phyloP scores from a whole-genome alignment of 2,888 invertebrate species.

The Hydroisotoma schaefferi region DNA sequence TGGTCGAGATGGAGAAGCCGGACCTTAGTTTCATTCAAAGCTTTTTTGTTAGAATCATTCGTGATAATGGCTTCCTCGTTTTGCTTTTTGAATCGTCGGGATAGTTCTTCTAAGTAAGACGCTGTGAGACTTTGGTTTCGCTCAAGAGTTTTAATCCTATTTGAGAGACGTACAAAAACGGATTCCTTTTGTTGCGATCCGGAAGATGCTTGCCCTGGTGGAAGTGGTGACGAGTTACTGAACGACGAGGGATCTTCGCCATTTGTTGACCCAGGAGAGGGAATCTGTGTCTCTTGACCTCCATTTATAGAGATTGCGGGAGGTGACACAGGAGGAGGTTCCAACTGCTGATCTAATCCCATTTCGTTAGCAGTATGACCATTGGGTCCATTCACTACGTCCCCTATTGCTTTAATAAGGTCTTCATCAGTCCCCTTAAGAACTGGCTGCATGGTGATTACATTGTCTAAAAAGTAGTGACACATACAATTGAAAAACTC shows the following conservation, averaged over 20 bases:
- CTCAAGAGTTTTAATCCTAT: slow-evolving; percentile 89
- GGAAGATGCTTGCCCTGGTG: slow-evolving; percentile 30
- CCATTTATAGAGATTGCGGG: too few relatives aligned
- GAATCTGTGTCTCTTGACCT: background rate
- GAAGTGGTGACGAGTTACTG: too few relatives aligned
- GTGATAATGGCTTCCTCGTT: slow-evolving; percentile 68
- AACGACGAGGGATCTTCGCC: background rate
- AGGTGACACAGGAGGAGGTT: too few relatives aligned
- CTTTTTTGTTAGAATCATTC: slow-evolving; percentile 34
- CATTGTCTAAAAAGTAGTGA: too few relatives aligned
- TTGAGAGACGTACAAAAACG: slow-evolving; percentile 91
- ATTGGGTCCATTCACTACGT: too few relatives aligned
- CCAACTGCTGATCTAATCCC: background rate
- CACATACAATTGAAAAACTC: too few relatives aligned
- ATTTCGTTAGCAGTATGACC: too few relatives aligned
- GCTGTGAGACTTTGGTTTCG: slow-evolving; percentile 94
- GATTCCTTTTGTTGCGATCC: slow-evolving; percentile 75
- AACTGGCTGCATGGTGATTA: too few relatives aligned
- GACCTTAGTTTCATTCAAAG: slow-evolving; percentile 40
- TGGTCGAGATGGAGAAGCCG: slow-evolving; percentile 42
- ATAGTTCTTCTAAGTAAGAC: slow-evolving; percentile 93
- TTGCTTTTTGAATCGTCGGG: slow-evolving; percentile 90
- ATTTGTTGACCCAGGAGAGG: background rate
- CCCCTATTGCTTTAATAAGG: too few relatives aligned
- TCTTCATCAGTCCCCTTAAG: too few relatives aligned